Evolutionary conservation across 1,140 invertebrate species (phyloP).

Genomic region (Brachionus rotundiformis): DNA sequence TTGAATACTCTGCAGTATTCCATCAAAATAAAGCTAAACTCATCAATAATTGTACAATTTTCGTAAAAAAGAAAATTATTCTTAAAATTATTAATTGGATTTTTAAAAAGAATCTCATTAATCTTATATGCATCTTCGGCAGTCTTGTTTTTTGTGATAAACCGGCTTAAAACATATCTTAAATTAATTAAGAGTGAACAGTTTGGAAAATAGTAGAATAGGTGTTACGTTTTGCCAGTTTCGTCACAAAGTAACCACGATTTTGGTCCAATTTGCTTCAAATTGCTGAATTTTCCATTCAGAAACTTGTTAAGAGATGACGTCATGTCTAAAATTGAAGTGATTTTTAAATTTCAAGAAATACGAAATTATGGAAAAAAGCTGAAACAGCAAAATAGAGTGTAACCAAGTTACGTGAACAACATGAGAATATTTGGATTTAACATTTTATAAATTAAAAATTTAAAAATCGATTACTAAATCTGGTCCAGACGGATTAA

Average conservation of each 20-base stretch:
- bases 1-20: constrained; percentile 18
- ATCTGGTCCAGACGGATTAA: too few species aligned
- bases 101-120: not conserved
- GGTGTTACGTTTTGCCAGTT: constrained; percentile 26
- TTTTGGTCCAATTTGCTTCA: constrained; percentile 32
- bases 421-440: not conserved
- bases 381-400: not conserved
- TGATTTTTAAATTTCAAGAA: not conserved
- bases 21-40: not conserved
- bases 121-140: not conserved
- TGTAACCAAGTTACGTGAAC: not conserved
- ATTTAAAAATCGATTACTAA: not conserved
- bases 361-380: too few species aligned
- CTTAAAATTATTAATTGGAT: constrained; percentile 16
- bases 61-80: constrained; percentile 37
- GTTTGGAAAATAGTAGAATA: too few species aligned
- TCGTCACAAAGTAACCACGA: not conserved
- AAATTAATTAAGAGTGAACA: not conserved
- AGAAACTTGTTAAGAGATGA: not conserved
- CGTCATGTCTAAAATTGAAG: constrained; percentile 3
- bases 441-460: not conserved
- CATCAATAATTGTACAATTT: not conserved
- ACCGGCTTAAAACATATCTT: not conserved
- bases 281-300: constrained; percentile 22
- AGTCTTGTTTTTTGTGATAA: not conserved